Conservation (phyloP, 2,797 vertebrate species). For the Capromys pilorides region DNA sequence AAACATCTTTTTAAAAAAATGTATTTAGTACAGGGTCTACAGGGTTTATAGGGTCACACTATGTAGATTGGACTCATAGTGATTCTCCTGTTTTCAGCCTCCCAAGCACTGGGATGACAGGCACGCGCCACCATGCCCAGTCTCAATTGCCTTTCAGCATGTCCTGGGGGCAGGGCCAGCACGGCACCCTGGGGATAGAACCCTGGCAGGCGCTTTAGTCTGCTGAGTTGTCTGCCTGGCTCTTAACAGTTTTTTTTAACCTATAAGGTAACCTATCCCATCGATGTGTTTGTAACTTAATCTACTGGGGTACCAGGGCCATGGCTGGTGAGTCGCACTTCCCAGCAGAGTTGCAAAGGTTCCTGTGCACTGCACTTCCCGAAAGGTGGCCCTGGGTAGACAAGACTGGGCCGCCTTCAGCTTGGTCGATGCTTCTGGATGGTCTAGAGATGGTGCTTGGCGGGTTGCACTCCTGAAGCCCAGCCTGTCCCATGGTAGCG, state of each 20-base stretch:
- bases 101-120: no score
- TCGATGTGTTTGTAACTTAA: neutral
- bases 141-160: no score
- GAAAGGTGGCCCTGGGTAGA: neutral
- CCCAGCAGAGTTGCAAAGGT: accelerated
- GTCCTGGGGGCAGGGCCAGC: no score
- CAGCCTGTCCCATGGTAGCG: neutral
- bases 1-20: neutral
- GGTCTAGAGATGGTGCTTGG: neutral
- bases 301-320: neutral
- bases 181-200: no score
- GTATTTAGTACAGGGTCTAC: no score
- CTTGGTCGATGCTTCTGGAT: neutral
- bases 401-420: neutral
- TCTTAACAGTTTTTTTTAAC: neutral
- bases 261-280: neutral
- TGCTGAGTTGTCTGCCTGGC: no score
- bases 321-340: neutral
- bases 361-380: neutral
- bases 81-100: no score
- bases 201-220: no score
- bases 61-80: no score
- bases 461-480: neutral
- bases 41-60: no score
- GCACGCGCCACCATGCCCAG: no score